These are phyloP conservation scores for Caenorhabditis sinica DNA, from an alignment of 2,888 invertebrate species.

Conservation along the genomic window DNA sequence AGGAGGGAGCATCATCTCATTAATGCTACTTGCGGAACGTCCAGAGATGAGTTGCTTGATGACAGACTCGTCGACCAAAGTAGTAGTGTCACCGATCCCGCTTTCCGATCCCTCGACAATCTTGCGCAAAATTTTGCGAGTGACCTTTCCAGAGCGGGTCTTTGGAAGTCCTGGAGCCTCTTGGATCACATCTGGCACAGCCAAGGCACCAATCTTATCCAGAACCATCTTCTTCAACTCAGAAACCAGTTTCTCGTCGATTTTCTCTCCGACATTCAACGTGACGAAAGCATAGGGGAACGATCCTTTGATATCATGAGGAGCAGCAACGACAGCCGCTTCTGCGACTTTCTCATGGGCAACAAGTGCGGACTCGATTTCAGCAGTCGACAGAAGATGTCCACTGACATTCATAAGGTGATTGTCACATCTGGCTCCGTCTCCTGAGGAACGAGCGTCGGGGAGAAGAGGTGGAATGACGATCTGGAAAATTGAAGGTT, in stretches of 20 bases:
- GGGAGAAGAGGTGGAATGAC: conserved; percentile 82
- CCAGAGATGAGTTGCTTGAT: conserved; percentile 79
- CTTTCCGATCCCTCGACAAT: conserved; percentile 91
- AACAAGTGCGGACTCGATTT: conserved; percentile 87
- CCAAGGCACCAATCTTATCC: conserved; percentile 94
- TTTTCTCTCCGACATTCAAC: conserved; percentile 86
- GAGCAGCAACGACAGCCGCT: conserved; percentile 96
- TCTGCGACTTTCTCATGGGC: conserved; percentile 89
- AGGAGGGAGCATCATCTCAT: no score
- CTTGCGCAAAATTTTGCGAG: conserved; percentile 95
- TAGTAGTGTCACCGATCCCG: conserved; percentile 94
- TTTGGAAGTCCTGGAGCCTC: conserved; percentile 93
- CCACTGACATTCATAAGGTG: conserved; percentile 99
- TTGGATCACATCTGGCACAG: conserved; percentile 95
- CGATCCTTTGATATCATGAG: conserved; percentile 96
- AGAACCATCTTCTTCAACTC: conserved; percentile 87
- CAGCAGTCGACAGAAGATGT: conserved; percentile 97
- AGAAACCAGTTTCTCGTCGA: conserved; percentile 61
- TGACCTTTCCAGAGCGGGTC: conserved; percentile 93
- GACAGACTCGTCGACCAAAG: conserved; percentile 89
- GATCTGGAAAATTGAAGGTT: conserved; percentile 73
- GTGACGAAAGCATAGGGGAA: conserved; percentile 97
- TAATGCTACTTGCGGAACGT: conserved; percentile 61
- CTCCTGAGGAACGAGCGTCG: conserved; percentile 87
- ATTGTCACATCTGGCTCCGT: conserved; percentile 89